Evolutionary conservation across 1,140 invertebrate species (phyloP), one percentile per base, ranked within the genome.

Genomic region (Drosophila ficusphila): DNA sequence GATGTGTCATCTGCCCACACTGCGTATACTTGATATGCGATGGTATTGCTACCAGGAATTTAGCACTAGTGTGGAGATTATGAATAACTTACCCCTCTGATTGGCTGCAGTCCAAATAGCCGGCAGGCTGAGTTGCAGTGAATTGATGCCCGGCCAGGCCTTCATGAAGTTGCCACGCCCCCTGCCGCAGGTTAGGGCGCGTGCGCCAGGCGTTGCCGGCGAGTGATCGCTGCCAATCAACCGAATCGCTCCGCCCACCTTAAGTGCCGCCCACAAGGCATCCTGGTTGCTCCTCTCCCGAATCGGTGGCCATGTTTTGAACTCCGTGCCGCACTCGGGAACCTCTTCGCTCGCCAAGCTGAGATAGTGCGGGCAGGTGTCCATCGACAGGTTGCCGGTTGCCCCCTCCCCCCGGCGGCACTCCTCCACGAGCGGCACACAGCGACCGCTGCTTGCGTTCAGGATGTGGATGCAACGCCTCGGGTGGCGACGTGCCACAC

Each of bases 311-410:
- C 94, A 94, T 57, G 95, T 96, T 88, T 96, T 96, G 65, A 92
- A 96, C 77, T 95, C 92, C 1, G 95, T 95, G 3, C 92, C 93
- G 2, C 92, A 92, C 29, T 92, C 90, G 8, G 94, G 94, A 18
- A 96, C 92, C 29, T 94, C 90, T 73, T 95, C 94, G 11, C 95
- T 92, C 27, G 91, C 91, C 7, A 96, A 79, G 1, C 93, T 92
- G n/a, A 96, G 90, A 86, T 96, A 96, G 83, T 96, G 95, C 54
- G 95, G 94, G 85, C 95, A 96, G 0, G 95, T 96, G 88, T 96
- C 95, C 0, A 94, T 94, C 0, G 94, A 95, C 12, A 96, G 88
- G 19, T 81, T 90, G n/a, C n/a, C n/a, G n/a, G n/a, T n/a, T 0
- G 29, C 3, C 3, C 88, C 91, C 4, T 93, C 92, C 21, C 77